Conservation (phyloP, 2,797 vertebrate genomes). For the Lepidocolaptes lacrymiger region DNA sequence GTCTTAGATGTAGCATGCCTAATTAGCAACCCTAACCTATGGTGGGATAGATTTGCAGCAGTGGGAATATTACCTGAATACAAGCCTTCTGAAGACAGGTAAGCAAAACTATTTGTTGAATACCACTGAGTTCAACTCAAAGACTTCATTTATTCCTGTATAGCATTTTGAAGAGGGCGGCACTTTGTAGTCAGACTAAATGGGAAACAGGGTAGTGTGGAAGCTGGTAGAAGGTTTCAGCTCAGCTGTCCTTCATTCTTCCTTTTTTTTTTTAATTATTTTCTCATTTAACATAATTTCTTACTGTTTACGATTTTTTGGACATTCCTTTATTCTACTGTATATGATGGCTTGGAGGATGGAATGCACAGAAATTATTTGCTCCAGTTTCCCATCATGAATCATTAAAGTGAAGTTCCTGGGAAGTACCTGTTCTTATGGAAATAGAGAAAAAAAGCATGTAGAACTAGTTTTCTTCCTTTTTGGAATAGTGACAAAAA, state of each 20-base stretch:
- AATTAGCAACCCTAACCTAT: neutral
- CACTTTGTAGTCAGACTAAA: neutral
- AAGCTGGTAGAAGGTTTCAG: neutral
- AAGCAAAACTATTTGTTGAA: neutral
- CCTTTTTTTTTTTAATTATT: no score
- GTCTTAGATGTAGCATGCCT: neutral
- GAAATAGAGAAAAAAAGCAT: neutral
- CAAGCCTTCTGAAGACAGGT: neutral
- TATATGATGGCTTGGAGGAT: neutral
- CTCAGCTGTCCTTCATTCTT: neutral
- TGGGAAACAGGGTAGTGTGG: neutral
- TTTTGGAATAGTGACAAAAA: neutral
- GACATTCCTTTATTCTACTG: neutral
- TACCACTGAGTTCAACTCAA: neutral
- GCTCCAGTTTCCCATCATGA: neutral
- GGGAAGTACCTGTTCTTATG: neutral
- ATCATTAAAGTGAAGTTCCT: neutral
- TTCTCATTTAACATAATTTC: neutral
- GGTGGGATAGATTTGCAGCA: neutral
- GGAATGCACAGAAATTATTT: neutral
- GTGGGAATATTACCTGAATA: neutral
- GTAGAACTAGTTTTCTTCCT: neutral
- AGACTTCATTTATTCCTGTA: neutral
- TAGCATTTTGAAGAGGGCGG: neutral
- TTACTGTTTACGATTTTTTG: neutral